These are phyloP conservation scores for Agapostemon virescens DNA, from an alignment of 2,888 invertebrate species.

Conservation along the genomic window DNA sequence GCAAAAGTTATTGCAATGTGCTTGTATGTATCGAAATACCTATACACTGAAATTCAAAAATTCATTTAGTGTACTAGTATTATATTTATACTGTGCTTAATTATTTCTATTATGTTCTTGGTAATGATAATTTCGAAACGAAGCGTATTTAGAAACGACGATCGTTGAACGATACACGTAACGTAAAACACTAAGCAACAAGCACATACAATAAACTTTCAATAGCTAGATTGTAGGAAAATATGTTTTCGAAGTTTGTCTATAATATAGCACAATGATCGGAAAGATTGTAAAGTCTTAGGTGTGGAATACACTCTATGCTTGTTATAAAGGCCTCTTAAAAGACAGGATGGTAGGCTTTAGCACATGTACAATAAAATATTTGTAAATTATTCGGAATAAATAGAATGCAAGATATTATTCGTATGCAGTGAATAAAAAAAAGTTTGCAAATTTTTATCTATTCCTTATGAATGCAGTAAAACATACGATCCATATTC, in stretches of 20 bases:
- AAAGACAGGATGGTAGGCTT: constrained; percentile 62
- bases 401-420: constrained; percentile 14
- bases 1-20: constrained; percentile 59
- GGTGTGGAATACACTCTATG: constrained; percentile 58
- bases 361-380: constrained; percentile 44
- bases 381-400: neutral
- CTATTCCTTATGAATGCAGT: neutral
- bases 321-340: constrained; percentile 64
- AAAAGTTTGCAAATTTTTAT: neutral
- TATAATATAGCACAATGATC: constrained; percentile 57
- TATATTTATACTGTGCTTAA: constrained; percentile 10
- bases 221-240: constrained; percentile 62
- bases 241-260: constrained; percentile 59
- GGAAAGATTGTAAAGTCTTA: constrained; percentile 54
- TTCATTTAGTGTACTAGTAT: constrained; percentile 18
- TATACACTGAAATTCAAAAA: constrained; percentile 26
- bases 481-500: constrained; percentile 15
- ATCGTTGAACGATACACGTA: constrained; percentile 7
- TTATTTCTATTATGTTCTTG: constrained; percentile 9
- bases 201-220: constrained; percentile 64
- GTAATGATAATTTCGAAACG: neutral
- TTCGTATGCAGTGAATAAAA: neutral
- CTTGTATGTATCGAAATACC: constrained; percentile 52
- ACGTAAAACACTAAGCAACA: constrained; percentile 40
- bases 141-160: constrained; percentile 21